A percentile compares a stretch with the other conserved stretches of the same genome.
Conservation (phyloP, 2,888 invertebrate species). For the Malthinus seriepunctatus region DNA sequence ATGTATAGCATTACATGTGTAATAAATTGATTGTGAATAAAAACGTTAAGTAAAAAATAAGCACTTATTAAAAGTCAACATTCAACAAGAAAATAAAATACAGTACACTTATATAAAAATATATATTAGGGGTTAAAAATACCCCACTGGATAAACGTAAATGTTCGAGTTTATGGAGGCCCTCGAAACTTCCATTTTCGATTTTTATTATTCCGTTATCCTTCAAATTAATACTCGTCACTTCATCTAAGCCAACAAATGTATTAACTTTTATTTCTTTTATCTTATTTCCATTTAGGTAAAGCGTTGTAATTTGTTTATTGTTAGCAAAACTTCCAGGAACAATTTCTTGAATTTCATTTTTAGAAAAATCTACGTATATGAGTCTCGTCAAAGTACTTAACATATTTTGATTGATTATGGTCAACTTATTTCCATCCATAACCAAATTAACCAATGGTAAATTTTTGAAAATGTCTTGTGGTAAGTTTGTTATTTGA, state of each 20-base stretch:
- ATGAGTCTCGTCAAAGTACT: not conserved
- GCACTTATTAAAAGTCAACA: too few species aligned
- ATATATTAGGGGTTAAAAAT: too few species aligned
- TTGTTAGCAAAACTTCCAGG: not conserved
- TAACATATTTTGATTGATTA: not conserved
- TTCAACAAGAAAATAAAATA: too few species aligned
- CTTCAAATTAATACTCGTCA: not conserved
- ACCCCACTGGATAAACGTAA: not conserved
- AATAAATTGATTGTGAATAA: too few species aligned
- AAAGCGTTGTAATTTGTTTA: not conserved
- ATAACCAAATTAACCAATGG: not conserved
- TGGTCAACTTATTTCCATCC: not conserved
- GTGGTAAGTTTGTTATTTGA: not conserved
- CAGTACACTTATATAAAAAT: too few species aligned
- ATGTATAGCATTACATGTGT: too few species aligned
- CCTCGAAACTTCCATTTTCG: not conserved
- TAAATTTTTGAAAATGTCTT: not conserved
- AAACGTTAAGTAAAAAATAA: too few species aligned
- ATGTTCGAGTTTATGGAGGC: not conserved
- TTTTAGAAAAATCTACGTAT: not conserved
- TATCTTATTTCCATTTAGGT: not conserved
- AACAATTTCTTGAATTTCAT: not conserved
- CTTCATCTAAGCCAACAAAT: not conserved
- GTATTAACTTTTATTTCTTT: not conserved
- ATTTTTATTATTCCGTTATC: not conserved